phyloP scores from a whole-genome alignment of 2,888 invertebrate species.

The Diarsia dahlii region DNA sequence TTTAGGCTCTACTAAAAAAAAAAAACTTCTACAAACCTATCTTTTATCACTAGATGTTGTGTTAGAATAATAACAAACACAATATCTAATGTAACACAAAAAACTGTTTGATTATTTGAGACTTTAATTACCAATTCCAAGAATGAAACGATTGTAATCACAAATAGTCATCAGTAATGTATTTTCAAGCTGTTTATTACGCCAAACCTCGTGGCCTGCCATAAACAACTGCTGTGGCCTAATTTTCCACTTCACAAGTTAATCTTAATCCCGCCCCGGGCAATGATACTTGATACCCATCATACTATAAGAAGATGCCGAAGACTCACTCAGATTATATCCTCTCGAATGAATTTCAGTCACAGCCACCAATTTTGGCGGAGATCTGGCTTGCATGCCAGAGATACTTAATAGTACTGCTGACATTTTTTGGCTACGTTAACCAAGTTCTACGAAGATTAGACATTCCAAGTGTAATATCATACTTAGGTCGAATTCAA shows the following conservation, averaged over 20 bases:
- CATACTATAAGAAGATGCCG: background rate
- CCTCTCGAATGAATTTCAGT: background rate
- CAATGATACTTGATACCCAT: conserved; percentile 44
- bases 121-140: background rate
- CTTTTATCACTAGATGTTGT: too few species aligned
- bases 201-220: conserved; percentile 6
- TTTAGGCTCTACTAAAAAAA: background rate
- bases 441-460: background rate
- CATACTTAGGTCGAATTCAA: too few species aligned
- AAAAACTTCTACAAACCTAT: too few species aligned
- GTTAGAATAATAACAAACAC: background rate
- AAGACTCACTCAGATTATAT: conserved; percentile 3
- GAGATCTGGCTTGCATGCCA: background rate
- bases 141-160: background rate
- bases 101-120: background rate
- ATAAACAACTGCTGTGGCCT: conserved; percentile 29
- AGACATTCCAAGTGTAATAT: too few species aligned
- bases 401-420: background rate
- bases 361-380: background rate
- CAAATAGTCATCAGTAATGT: conserved; percentile 1
- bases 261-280: conserved; percentile 45
- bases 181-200: background rate
- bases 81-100: background rate
- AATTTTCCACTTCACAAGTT: conserved; percentile 50
- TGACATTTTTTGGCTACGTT: background rate